Base-by-base conservation (phyloP, 2,888 invertebrate genomes). In the Leptopilina syphax region DNA sequence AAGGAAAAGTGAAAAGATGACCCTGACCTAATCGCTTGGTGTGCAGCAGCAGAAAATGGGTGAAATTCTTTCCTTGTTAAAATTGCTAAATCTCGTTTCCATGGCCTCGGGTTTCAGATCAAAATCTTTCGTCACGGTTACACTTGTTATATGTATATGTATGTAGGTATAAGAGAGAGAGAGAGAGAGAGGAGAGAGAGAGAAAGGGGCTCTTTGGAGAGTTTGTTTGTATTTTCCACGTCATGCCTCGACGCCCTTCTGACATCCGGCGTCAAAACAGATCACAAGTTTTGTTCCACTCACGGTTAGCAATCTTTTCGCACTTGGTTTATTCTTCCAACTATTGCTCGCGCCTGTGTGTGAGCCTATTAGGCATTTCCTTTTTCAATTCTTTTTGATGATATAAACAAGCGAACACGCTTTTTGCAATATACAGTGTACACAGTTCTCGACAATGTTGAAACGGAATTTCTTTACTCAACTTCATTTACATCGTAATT, bases 61-160 rank as follows among this genome's bases (percentile, higher is more conserved):
- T 57, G 41, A 66, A 24, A 34, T 34, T 76, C 44, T 77, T 54
- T 68, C 34, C 68, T n/a, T 68, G 54, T 87, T 57, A 57, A 60
- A 88, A 88, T 88, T 89, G 87, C 78, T 83, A 87, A 89, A 89
- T 88, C 89, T 86, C 85, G 83, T 89, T 89, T 84, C 82, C 83
- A 83, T 54, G 18, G 41, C 54, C 70, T 80, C 83, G 83, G 82
- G 79, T 67, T 78, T 65, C 5, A 65, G 65, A 27, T 73, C 70
- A 47, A 54, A 27, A 54, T 57, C 54, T 57, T 73, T 73, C 73
- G 73, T 73, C n/a, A 73, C 57, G 57, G 34, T 73, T 54, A 34
- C 73, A 54, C 34, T 27, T 73, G 70, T 57, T 34, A 34, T 34
- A 34, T 34, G 34, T 34, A 34, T 44, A 41, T 41, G 41, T 44